Base-by-base conservation (phyloP, 2,113 vertebrate species). In the Hoplias malabaricus region DNA sequence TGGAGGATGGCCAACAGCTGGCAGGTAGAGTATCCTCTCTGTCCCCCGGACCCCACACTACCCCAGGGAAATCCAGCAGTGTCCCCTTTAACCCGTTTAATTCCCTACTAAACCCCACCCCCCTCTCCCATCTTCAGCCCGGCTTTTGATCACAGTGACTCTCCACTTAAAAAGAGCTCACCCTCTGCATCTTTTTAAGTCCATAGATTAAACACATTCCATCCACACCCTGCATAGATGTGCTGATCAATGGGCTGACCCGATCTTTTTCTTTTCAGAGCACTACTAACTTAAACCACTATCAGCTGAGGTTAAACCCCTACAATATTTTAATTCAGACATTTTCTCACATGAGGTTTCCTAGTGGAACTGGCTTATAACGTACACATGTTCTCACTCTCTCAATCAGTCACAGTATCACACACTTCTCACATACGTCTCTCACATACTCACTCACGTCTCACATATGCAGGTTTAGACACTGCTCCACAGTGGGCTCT, bases 11-110 rank as follows among this genome's bases (percentile, higher is more conserved):
- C 88, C 94, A 90, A 88, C 95, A 94, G 86, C 93, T 94, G 77
- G 90, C 95, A 98, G 96, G 96, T 98, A 98, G 90, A 92, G 94
- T 95, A 93, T 89, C 78, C 74, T 80, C 89, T 90, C 79, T 87
- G 74, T 82, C 80, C 89, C 86, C 80, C 10, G 54, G 40, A 73
- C 38, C 75, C 23, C 43, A 25, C 65, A 36, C 50, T 67, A 48
- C 42, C 73, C 53, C 19, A 43, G 71, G 74, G 27, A 46, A 21
- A 21, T 57, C 46, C 73, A 63, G 9, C 27, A 29, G 29, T 43
- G 43, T 69, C 67, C 62, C 54, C 23, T 73, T 71, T 78, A 84
- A 86, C 70, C 65, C 54, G 67, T 53, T 80, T 33, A 77, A 81
- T 73, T 68, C 75, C 75, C 36, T 63, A 70, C 68, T 81, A 84